Conservation (phyloP, 2,888 invertebrate species). For the Polydrusus cervinus region DNA sequence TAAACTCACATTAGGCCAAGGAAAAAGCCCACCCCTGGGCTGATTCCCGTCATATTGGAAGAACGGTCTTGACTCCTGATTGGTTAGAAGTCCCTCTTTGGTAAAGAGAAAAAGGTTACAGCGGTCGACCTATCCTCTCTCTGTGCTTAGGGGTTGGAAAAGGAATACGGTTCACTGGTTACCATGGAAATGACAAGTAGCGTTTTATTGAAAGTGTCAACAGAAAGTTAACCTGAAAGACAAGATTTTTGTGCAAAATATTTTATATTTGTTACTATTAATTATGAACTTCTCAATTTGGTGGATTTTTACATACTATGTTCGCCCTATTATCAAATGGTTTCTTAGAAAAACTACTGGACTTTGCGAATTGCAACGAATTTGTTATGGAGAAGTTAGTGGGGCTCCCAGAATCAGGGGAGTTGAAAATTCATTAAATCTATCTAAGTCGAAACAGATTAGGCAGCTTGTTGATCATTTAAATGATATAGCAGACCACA, state of each 20-base stretch:
- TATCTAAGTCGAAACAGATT: conserved; percentile 81
- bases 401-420: conserved; percentile 81
- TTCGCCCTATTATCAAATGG: conserved; percentile 93
- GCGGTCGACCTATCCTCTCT: too few relatives aligned
- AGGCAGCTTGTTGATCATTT: conserved; percentile 80
- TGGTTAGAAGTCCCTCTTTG: too few relatives aligned
- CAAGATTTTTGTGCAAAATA: neutral
- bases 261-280: neutral
- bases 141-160: too few relatives aligned
- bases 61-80: too few relatives aligned
- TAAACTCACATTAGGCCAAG: too few relatives aligned
- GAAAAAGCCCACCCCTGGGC: too few relatives aligned
- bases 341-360: conserved; percentile 89
- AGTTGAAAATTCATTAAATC: conserved; percentile 84
- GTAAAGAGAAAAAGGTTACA: too few relatives aligned
- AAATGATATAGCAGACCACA: conserved; percentile 74
- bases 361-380: conserved; percentile 92
- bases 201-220: conserved; percentile 15
- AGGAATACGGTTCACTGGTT: neutral
- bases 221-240: conserved; percentile 27
- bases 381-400: conserved; percentile 87
- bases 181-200: conserved; percentile 30
- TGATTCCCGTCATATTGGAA: too few relatives aligned
- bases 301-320: conserved; percentile 77
- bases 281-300: conserved; percentile 62